Evolutionary conservation across 2,888 invertebrate genomes (phyloP), one percentile per base, ranked within the genome.

Genomic region (Biston stratarius): DNA sequence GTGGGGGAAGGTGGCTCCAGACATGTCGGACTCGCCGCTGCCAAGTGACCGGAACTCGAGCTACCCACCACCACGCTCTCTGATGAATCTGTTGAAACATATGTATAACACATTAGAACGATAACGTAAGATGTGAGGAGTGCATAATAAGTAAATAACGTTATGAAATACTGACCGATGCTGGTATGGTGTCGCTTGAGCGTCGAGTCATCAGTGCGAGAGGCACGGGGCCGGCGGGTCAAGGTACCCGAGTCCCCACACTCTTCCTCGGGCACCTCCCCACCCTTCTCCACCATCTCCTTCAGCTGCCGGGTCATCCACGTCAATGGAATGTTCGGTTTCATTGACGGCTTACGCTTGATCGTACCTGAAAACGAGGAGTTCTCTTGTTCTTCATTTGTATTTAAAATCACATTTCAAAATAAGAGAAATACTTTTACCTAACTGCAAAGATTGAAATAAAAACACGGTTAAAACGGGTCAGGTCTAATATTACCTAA

Each of bases 291-390:
- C 1, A 96, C 97, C 80, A 97, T 98, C 85, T 98, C 98, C 82
- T 98, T 98, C 66, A 98, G 92, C 81, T 98, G 97, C 12, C 98
- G 94, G 1, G 98, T 98, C 91, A 98, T 98, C 83, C 97, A 97
- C 5, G 98, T 98, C 72, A 98, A 87, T 0, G 98, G 98, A 57
- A 98, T 95, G 88, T 98, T 98, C 8, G 98, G 98, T 86, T 97
- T 97, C 96, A 97, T 97, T 15, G 97, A 97, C 0, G 98, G 98
- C 85, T 98, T 98, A 53, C 98, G 95, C 85, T 98, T 98, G 69
- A 98, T 98, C 42, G 98, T 98, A 42, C 97, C 97, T 89, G 78
- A 0, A 81, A 75, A 53, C n/a, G 7, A 0, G 6, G 12, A 0
- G 9, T 9, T 15, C 15, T 5, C 9, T 24, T 11, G 42, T 14